These are phyloP conservation scores for Patella ulyssiponensis DNA, from an alignment of 2,888 invertebrate species.

Conservation along the genomic window DNA sequence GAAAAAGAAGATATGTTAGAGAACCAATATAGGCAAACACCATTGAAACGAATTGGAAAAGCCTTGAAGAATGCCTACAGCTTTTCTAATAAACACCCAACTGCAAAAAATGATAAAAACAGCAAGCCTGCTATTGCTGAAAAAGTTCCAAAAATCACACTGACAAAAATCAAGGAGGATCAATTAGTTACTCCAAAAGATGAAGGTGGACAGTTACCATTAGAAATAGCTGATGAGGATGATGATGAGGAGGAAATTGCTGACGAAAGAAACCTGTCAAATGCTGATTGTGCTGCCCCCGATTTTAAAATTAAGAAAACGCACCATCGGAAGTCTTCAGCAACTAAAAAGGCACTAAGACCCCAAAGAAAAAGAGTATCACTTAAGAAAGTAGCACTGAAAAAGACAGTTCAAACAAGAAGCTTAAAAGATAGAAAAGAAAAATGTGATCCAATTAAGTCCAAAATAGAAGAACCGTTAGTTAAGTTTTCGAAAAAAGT, in stretches of 20 bases:
- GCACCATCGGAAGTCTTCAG: not conserved
- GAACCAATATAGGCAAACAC: not conserved
- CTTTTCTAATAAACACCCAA: too few relatives aligned
- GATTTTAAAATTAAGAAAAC: constrained; percentile 6
- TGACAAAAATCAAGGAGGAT: too few relatives aligned
- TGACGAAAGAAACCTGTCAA: constrained; percentile 8
- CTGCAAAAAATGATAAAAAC: too few relatives aligned
- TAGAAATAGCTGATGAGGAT: constrained; percentile 15
- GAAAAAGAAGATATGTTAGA: not conserved
- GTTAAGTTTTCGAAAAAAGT: not conserved
- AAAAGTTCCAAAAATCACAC: too few relatives aligned
- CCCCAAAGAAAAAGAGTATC: not conserved
- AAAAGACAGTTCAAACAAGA: constrained; percentile 14
- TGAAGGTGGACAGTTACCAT: too few relatives aligned
- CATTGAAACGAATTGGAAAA: too few relatives aligned
- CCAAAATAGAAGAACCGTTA: constrained; percentile 12
- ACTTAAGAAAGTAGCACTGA: not conserved
- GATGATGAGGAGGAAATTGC: not conserved
- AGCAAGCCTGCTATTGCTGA: too few relatives aligned
- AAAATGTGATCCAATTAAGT: constrained; percentile 28
- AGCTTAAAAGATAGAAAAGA: constrained; percentile 20
- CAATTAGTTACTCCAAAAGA: too few relatives aligned
- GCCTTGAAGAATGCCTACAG: too few relatives aligned
- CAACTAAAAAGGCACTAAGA: not conserved
- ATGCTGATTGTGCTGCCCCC: not conserved